These are phyloP conservation scores for Cryptotis parvus DNA, from an alignment of 2,113 vertebrate species.

Conservation along the genomic window DNA sequence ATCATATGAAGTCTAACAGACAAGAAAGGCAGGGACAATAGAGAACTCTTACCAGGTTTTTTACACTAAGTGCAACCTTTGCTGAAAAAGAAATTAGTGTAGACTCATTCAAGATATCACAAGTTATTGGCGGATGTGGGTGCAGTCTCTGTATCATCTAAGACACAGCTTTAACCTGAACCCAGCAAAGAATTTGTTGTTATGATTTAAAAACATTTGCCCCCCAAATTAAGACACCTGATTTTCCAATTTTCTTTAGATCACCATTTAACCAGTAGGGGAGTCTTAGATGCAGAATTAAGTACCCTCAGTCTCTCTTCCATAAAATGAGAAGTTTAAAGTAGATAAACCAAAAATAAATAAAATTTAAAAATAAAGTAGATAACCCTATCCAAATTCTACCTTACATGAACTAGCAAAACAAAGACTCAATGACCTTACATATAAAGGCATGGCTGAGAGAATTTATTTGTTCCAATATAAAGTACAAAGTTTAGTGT, in stretches of 20 bases:
- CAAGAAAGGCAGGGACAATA: conserved; percentile 33
- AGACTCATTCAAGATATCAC: conserved; percentile 39
- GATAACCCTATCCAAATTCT: neutral
- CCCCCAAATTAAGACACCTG: neutral
- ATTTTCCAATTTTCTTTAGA: neutral
- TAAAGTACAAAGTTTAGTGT: neutral
- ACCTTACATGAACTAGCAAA: neutral
- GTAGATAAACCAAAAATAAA: neutral
- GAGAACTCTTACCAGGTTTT: conserved; percentile 65
- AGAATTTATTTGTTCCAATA: neutral
- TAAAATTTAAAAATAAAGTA: neutral
- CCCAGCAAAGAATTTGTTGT: conserved; percentile 21
- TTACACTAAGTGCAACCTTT: conserved; percentile 59
- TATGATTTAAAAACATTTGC: neutral
- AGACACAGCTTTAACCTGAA: neutral
- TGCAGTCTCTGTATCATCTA: neutral
- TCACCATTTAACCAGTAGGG: neutral
- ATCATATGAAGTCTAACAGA: conserved; percentile 84
- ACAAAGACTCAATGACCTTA: neutral
- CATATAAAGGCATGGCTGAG: neutral
- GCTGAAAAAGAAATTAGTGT: conserved; percentile 38
- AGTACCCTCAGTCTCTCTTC: neutral
- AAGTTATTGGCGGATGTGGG: neutral
- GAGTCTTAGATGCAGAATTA: neutral
- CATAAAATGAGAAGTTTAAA: conserved; percentile 30